Evolutionary conservation across 2,113 vertebrate species (phyloP).

Genomic region (Rattus norvegicus): DNA sequence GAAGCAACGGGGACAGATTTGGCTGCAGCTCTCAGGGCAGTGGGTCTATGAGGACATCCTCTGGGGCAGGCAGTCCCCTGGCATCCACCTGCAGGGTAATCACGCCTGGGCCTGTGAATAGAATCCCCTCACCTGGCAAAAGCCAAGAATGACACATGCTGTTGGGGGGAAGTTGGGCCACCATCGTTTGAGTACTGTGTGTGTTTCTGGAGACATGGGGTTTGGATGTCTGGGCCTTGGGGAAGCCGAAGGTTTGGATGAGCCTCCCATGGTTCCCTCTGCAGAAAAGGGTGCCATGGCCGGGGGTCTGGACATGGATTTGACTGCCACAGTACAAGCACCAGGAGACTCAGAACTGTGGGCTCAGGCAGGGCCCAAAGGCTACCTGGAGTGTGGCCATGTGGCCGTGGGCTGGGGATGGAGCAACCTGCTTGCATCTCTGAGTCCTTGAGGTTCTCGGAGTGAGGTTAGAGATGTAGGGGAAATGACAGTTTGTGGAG

Average conservation of each 20-base stretch:
- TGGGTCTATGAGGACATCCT: background rate
- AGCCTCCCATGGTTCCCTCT: background rate
- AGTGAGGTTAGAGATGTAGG: background rate
- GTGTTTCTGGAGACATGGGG: background rate
- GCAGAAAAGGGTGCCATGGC: background rate
- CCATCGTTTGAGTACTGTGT: too few relatives aligned
- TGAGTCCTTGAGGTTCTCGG: background rate
- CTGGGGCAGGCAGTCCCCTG: background rate
- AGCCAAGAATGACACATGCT: fast-evolving
- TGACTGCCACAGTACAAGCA: too few relatives aligned
- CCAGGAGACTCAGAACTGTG: fast-evolving
- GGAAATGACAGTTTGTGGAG: background rate
- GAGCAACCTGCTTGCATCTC: background rate
- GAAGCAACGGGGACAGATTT: fast-evolving
- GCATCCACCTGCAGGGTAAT: background rate
- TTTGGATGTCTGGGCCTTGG: background rate
- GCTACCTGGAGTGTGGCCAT: background rate
- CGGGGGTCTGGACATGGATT: background rate
- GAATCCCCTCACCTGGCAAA: background rate
- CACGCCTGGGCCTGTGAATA: background rate
- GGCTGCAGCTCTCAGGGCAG: background rate
- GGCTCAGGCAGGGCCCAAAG: background rate
- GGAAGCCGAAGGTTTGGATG: too few relatives aligned
- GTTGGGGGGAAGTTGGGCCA: background rate
- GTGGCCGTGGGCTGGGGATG: fast-evolving